A percentile compares a stretch with the other conserved stretches of the same genome.
These are phyloP conservation scores for Parauchenoglanis punctatus DNA, from an alignment of 2,797 vertebrate genomes.

Conservation along the genomic window DNA sequence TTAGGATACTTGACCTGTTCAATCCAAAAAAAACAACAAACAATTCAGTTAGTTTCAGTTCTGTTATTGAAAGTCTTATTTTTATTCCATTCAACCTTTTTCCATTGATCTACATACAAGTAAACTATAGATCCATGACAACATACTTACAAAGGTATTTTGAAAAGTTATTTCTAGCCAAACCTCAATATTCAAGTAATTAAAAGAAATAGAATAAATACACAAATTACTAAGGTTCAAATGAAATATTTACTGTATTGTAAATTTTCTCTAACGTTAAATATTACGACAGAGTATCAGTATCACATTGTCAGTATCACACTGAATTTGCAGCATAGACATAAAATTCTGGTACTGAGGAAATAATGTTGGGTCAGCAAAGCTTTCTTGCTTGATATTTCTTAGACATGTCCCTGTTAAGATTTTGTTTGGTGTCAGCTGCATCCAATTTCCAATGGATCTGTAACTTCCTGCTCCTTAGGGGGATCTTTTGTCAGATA, in stretches of 20 bases:
- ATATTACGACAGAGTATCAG: background rate
- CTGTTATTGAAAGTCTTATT: slow-evolving; percentile 56
- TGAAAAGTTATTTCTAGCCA: slow-evolving; percentile 38
- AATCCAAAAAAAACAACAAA: background rate
- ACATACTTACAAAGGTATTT: slow-evolving; percentile 55
- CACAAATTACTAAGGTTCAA: slow-evolving; percentile 35
- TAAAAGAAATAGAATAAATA: slow-evolving; percentile 58
- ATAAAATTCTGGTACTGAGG: background rate
- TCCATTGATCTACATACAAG: slow-evolving; percentile 57
- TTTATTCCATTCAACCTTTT: slow-evolving; percentile 55
- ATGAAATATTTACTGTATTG: slow-evolving; percentile 16
- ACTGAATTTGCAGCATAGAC: slow-evolving; percentile 11
- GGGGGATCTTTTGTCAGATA: background rate
- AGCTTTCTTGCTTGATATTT: slow-evolving; percentile 10
- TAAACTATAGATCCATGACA: slow-evolving; percentile 53
- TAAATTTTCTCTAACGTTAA: slow-evolving; percentile 1
- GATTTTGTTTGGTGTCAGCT: slow-evolving; percentile 19
- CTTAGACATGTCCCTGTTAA: slow-evolving; percentile 3
- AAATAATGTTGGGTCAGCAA: slow-evolving; percentile 4
- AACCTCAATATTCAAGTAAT: slow-evolving; percentile 68
- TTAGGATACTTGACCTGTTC: background rate
- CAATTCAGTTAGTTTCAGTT: background rate
- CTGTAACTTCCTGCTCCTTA: slow-evolving; percentile 5
- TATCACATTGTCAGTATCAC: slow-evolving; percentile 13
- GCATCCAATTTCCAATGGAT: slow-evolving; percentile 14